These are phyloP conservation scores for Cyclina sinensis DNA, from an alignment of 1,140 invertebrate genomes.

Conservation along the genomic window DNA sequence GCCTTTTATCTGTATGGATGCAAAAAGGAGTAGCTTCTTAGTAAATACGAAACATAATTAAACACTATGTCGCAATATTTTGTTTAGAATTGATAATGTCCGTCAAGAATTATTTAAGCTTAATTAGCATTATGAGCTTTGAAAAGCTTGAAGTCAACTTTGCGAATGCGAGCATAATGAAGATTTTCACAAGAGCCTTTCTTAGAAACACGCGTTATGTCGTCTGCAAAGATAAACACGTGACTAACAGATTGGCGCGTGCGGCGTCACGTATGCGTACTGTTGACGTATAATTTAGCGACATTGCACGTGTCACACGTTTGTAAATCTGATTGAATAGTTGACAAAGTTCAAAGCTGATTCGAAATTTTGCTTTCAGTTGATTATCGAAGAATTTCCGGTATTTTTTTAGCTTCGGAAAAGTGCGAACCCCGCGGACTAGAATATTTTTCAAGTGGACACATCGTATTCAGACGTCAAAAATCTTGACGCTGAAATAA, in stretches of 20 bases:
- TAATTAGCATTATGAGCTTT: conserved; percentile 67
- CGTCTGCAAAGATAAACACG: conserved; percentile 62
- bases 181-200: conserved; percentile 20
- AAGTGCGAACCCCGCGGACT: conserved; percentile 14
- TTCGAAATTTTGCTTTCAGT: conserved; percentile 61
- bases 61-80: conserved; percentile 56
- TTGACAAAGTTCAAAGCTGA: conserved; percentile 61
- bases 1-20: neutral
- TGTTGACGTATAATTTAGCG: conserved; percentile 51
- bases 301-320: conserved; percentile 56
- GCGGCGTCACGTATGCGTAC: conserved; percentile 54
- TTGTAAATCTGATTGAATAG: conserved; percentile 68
- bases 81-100: conserved; percentile 67
- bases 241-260: conserved; percentile 58
- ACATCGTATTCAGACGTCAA: neutral
- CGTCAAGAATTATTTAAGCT: conserved; percentile 60
- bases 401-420: conserved; percentile 10
- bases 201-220: conserved; percentile 50
- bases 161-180: conserved; percentile 40
- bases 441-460: conserved; percentile 13
- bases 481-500: conserved; percentile 1
- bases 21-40: neutral
- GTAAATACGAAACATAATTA: conserved; percentile 55
- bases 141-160: conserved; percentile 63
- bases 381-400: conserved; percentile 50